Conservation (phyloP, 2,888 invertebrate genomes). For the Tubulanus polymorphus region DNA sequence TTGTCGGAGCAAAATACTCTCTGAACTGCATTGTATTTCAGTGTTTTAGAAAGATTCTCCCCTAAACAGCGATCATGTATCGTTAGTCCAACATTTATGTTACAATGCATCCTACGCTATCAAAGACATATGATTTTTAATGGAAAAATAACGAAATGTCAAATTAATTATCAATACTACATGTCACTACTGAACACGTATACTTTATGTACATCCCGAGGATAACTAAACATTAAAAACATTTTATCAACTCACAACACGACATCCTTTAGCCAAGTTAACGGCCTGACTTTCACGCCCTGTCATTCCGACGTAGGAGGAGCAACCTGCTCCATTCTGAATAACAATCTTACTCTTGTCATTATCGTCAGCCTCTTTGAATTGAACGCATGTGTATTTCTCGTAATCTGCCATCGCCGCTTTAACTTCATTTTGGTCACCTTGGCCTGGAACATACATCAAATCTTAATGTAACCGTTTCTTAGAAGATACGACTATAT, state of each 20-base stretch:
- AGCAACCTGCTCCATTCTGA: conserved; percentile 58
- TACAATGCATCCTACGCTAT: background rate
- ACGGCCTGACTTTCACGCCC: conserved; percentile 72
- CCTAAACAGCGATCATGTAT: too few species aligned
- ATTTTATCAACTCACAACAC: conserved; percentile 23
- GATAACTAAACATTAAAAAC: too few species aligned
- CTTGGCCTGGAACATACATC: conserved; percentile 8
- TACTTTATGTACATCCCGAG: too few species aligned
- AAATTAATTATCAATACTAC: too few species aligned
- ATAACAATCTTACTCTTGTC: conserved; percentile 26
- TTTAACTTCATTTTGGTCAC: conserved; percentile 17
- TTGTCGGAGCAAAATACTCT: too few species aligned
- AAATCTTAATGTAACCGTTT: background rate
- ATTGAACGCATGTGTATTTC: conserved; percentile 30
- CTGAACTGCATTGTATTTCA: background rate
- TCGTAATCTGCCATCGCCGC: conserved; percentile 32
- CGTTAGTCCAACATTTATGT: too few species aligned
- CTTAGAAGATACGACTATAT: background rate
- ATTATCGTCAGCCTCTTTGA: conserved; percentile 14
- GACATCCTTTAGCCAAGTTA: conserved; percentile 59
- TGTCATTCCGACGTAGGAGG: conserved; percentile 70
- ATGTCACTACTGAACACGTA: too few species aligned
- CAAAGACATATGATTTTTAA: background rate
- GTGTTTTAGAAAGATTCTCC: background rate
- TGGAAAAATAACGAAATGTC: too few species aligned